These are phyloP conservation scores for Bothrops jararaca DNA, from an alignment of 2,113 vertebrate genomes.

Conservation along the genomic window DNA sequence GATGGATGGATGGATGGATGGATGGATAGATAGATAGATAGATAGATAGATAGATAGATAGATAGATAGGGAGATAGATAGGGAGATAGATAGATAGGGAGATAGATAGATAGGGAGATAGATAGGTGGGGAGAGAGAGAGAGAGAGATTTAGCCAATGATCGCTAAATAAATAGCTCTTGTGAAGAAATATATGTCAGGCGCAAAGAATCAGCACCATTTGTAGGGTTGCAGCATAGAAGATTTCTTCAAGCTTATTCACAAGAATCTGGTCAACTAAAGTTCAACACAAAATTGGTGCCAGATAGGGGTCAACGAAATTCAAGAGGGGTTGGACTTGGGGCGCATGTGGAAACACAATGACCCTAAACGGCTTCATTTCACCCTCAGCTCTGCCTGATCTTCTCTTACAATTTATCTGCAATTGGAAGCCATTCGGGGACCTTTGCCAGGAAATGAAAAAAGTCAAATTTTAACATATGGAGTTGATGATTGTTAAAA, in stretches of 20 bases:
- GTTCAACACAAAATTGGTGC: background rate
- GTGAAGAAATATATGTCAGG: background rate
- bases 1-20: too few relatives aligned
- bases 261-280: background rate
- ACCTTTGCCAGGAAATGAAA: background rate
- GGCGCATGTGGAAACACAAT: background rate
- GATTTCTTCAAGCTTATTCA: background rate
- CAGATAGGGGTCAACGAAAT: background rate
- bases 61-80: too few relatives aligned
- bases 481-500: background rate
- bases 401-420: background rate
- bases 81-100: too few relatives aligned
- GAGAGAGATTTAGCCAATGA: background rate
- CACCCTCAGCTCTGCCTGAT: background rate
- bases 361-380: background rate
- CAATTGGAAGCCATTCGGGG: background rate
- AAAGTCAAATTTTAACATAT: background rate
- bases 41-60: too few relatives aligned
- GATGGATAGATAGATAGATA: too few relatives aligned
- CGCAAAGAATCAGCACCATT: background rate
- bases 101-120: too few relatives aligned
- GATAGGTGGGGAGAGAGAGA: background rate
- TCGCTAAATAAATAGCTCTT: background rate
- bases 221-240: background rate
- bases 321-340: background rate